Conservation (phyloP, 2,888 invertebrate genomes). For the Lasiommata megera region DNA sequence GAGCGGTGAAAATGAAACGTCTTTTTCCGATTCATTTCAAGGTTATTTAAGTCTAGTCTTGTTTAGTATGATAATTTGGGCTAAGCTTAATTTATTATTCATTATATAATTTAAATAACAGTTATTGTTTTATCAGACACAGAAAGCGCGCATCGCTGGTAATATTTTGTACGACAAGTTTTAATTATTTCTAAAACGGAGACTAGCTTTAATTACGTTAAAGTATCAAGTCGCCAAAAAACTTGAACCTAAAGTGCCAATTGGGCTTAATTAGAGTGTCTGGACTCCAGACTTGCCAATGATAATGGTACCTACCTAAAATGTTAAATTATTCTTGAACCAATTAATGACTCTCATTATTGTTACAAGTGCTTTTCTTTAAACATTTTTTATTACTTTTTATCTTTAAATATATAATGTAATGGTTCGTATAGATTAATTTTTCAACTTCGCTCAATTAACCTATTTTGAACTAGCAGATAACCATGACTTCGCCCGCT, state of each 20-base stretch:
- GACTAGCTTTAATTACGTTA: conserved; percentile 2
- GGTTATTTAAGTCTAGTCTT: too few species aligned
- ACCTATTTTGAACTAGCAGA: not conserved
- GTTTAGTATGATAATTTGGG: too few species aligned
- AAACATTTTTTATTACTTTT: not conserved
- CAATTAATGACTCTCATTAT: not conserved
- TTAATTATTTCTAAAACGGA: not conserved
- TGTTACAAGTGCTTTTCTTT: not conserved
- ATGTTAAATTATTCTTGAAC: not conserved
- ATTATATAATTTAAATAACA: too few species aligned
- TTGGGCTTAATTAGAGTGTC: not conserved
- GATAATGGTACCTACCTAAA: not conserved
- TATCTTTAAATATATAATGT: not conserved
- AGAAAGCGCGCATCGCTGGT: too few species aligned
- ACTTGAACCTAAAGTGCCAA: not conserved
- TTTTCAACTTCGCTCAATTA: not conserved
- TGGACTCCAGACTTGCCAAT: not conserved
- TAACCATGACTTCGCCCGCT: not conserved
- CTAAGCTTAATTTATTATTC: too few species aligned
- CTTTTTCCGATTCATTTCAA: too few species aligned
- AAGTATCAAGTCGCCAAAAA: not conserved
- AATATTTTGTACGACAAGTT: not conserved
- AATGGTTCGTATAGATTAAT: not conserved
- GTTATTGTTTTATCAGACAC: too few species aligned
- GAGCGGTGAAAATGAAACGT: too few species aligned